These are phyloP conservation scores for Pollenia labialis DNA, from an alignment of 2,888 invertebrate genomes.

Conservation along the genomic window DNA sequence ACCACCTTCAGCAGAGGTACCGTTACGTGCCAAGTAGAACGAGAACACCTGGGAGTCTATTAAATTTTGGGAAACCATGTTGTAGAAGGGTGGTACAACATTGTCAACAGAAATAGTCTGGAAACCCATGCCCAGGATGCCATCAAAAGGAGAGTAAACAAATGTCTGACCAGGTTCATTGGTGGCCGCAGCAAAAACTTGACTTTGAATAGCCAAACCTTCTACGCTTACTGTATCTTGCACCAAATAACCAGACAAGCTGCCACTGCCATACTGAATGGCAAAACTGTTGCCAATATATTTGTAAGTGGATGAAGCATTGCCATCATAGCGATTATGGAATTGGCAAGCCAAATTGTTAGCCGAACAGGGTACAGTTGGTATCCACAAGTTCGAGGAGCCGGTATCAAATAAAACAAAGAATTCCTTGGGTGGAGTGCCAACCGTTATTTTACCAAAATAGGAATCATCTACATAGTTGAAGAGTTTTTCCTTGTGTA, in stretches of 20 bases:
- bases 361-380: conserved; percentile 95
- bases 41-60: conserved; percentile 92
- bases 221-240: conserved; percentile 91
- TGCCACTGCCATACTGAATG: conserved; percentile 97
- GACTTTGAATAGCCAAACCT: conserved; percentile 88
- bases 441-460: conserved; percentile 88
- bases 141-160: conserved; percentile 98
- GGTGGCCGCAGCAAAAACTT: conserved; percentile 97
- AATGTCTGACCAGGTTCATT: conserved; percentile 96
- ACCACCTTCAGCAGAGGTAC: conserved; percentile 89
- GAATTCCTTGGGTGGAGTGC: conserved; percentile 95
- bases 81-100: conserved; percentile 95
- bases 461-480: conserved; percentile 77
- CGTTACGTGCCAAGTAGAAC: conserved; percentile 93
- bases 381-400: conserved; percentile 99
- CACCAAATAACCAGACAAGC: conserved; percentile 96
- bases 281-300: conserved; percentile 94
- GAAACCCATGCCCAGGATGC: conserved; percentile 97
- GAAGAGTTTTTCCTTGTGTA: conserved; percentile 60
- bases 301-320: conserved; percentile 91
- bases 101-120: conserved; percentile 92
- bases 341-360: conserved; percentile 96
- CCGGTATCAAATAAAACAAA: conserved; percentile 94
- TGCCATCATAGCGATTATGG: conserved; percentile 97
- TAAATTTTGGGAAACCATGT: conserved; percentile 92